Conservation (phyloP, 2,113 vertebrate species). For the Aspidoscelis tigris region DNA sequence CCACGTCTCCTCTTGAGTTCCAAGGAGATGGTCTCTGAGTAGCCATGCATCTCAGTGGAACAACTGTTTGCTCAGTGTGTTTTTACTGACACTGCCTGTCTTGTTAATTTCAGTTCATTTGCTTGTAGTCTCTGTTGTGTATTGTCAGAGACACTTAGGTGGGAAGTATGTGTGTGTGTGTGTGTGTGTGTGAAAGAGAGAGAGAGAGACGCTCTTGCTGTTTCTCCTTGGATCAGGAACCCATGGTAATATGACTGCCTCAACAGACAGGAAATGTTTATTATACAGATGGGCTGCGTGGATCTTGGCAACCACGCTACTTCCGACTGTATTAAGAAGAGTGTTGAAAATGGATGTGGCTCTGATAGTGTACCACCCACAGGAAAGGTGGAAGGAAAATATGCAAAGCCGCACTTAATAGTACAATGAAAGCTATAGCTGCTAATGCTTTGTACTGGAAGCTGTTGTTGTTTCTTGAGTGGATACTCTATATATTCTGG, state of each 20-base stretch:
- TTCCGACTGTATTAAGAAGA: conserved; percentile 46
- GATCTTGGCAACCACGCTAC: conserved; percentile 37
- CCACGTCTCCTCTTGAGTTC: conserved; percentile 66
- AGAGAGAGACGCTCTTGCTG: conserved; percentile 45
- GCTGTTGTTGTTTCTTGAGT: not conserved
- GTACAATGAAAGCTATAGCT: conserved; percentile 49
- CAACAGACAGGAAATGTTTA: not conserved
- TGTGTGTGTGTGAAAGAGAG: not conserved
- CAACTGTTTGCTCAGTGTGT: conserved; percentile 60
- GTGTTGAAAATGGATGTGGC: conserved; percentile 47
- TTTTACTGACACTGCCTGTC: conserved; percentile 49
- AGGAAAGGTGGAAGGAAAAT: conserved; percentile 16
- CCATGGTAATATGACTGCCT: conserved; percentile 29
- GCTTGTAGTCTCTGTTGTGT: conserved; percentile 51
- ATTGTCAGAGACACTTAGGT: not conserved
- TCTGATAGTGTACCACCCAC: conserved; percentile 36
- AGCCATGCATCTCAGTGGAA: conserved; percentile 50
- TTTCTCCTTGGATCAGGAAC: conserved; percentile 54
- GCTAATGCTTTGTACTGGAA: conserved; percentile 1
- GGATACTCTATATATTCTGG: conserved; percentile 19
- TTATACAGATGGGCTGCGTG: conserved; percentile 26
- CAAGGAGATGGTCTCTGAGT: conserved; percentile 66
- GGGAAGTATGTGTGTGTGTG: conserved; percentile 11
- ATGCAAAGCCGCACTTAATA: conserved; percentile 29
- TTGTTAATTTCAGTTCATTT: conserved; percentile 61